phyloP scores from a whole-genome alignment of 2,888 invertebrate genomes.

The Heteromyza rotundicornis region DNA sequence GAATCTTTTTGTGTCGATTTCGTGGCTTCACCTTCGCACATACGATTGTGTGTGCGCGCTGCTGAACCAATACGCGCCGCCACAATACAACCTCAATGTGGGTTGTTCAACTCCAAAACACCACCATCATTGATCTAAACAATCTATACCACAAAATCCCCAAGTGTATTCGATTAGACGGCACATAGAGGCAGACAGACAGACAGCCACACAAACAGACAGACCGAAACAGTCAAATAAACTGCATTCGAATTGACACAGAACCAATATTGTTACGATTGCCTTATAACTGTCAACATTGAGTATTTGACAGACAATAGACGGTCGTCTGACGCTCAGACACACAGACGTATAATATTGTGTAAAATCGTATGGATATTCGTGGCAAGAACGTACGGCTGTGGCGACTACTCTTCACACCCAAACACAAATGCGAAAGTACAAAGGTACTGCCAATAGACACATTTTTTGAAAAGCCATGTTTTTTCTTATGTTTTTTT shows the following conservation, averaged over 20 bases:
- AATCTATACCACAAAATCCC: constrained; percentile 7
- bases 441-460: too few relatives aligned
- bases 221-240: constrained; percentile 17
- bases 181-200: neutral
- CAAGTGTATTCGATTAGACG: neutral
- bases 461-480: too few relatives aligned
- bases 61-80: constrained; percentile 1
- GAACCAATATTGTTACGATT: constrained; percentile 28
- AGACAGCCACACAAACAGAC: constrained; percentile 6
- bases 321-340: neutral
- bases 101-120: constrained; percentile 25
- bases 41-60: too few relatives aligned
- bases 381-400: too few relatives aligned
- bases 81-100: constrained; percentile 25
- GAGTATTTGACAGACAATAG: constrained; percentile 20
- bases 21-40: too few relatives aligned
- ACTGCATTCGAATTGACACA: constrained; percentile 25
- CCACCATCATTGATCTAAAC: too few relatives aligned
- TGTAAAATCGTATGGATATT: too few relatives aligned
- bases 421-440: too few relatives aligned
- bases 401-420: too few relatives aligned
- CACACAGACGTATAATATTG: neutral
- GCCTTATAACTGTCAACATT: constrained; percentile 26
- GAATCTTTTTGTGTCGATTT: too few relatives aligned
- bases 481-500: constrained; percentile 18